These are phyloP conservation scores for Solenopsis fugax DNA, from an alignment of 1,140 invertebrate species.

Conservation along the genomic window DNA sequence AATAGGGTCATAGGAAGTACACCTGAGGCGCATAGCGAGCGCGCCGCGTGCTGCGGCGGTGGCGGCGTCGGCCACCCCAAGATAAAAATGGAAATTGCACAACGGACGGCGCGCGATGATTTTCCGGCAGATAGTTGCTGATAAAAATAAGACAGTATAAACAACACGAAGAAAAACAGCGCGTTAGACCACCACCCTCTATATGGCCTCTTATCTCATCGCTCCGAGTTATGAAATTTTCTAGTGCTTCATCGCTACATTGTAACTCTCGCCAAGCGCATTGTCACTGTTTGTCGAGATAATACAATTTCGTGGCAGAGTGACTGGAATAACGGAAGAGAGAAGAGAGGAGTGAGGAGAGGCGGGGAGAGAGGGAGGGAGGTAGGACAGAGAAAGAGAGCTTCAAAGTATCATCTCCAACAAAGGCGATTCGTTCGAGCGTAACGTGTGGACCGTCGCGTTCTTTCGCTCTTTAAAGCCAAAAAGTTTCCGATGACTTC, in stretches of 20 bases:
- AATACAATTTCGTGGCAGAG: slow-evolving; percentile 54
- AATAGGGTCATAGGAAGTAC: slow-evolving; percentile 65
- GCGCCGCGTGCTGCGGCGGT: not conserved
- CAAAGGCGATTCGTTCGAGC: not conserved
- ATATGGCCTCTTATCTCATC: slow-evolving; percentile 48
- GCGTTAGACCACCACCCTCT: slow-evolving; percentile 34
- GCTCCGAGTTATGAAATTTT: slow-evolving; percentile 56
- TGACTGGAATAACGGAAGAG: slow-evolving; percentile 37
- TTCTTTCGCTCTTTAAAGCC: slow-evolving; percentile 1
- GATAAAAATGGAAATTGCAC: slow-evolving; percentile 63
- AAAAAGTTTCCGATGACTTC: slow-evolving; percentile 23
- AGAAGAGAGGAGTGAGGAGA: not conserved
- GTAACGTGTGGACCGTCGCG: not conserved
- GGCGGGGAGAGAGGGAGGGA: not conserved
- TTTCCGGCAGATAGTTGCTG: slow-evolving; percentile 59
- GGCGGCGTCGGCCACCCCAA: slow-evolving; percentile 23
- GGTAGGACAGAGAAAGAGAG: not conserved
- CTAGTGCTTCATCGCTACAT: slow-evolving; percentile 55
- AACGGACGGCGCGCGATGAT: slow-evolving; percentile 58
- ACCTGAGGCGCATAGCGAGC: slow-evolving; percentile 49
- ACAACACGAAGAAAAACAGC: slow-evolving; percentile 61
- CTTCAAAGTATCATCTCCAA: slow-evolving; percentile 20
- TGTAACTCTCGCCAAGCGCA: slow-evolving; percentile 36
- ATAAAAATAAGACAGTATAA: slow-evolving; percentile 64
- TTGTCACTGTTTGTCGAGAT: slow-evolving; percentile 61